Base-by-base conservation (phyloP, 2,888 invertebrate species). In the Apodemia mormo region DNA sequence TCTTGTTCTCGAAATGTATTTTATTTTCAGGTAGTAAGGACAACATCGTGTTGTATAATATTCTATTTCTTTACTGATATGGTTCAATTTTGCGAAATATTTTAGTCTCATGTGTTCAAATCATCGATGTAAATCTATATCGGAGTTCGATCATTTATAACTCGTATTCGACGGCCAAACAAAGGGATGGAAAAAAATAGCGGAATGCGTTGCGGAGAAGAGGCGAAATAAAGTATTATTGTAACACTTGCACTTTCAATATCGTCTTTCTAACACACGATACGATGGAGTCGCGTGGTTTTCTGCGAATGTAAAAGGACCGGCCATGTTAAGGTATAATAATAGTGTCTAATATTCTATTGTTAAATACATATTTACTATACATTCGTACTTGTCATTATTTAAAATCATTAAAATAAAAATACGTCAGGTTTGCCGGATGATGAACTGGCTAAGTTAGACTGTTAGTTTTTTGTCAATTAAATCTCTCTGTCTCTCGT, bases 171-270 rank as follows among this genome's bases (percentile, higher is more conserved):
- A 89, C 88, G 85, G 86, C 84, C 89, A 87, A 88, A 92, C 90
- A 92, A 92, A 84, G 80, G 78, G 74, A 73, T 74, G 73, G 77
- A 77, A 76, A 83, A 82, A 91, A 91, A 90, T 81, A 76, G 78
- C 78, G 87, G 90, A 90, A 90, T 87, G 84, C 80, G 82, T 83
- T 77, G 81, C 82, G 83, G 81, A 64, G 84, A 82, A 84, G 83
- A 87, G 87, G 85, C 86, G 87, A 89, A 89, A 89, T 88, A 85
- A 89, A 89, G 90, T 88, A 90, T 90, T 90, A 88, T 91, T 87
- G 90, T 85, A 88, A 92, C 93, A 94, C 93, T 93, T 93, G 92
- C 93, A 91, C 92, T 94, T 92, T 93, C 90, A 81, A 85, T 84
- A 81, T 82, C 78, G 81, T 80, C 82, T 80, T 83, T 84, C 82